These are phyloP conservation scores for Drosophila funebris DNA, from an alignment of 1,140 invertebrate species.

Conservation along the genomic window DNA sequence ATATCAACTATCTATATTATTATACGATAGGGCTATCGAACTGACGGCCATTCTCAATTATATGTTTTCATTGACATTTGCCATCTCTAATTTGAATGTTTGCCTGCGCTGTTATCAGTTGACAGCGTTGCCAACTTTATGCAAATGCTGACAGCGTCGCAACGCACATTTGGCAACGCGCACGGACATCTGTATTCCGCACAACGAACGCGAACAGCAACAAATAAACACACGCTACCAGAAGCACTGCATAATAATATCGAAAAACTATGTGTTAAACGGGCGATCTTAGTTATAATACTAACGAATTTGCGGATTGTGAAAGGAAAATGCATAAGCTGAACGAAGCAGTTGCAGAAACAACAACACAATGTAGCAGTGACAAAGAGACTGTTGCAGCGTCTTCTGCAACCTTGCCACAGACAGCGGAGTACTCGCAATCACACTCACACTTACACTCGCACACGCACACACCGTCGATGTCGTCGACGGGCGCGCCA, in stretches of 20 bases:
- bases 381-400: slow-evolving; percentile 22
- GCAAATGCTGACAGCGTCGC: slow-evolving; percentile 1
- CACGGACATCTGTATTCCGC: slow-evolving; percentile 35
- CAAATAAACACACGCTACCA: slow-evolving; percentile 35
- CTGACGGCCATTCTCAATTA: background rate
- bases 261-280: slow-evolving; percentile 24
- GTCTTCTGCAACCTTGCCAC: slow-evolving; percentile 13
- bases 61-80: background rate
- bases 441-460: background rate
- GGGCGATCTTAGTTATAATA: slow-evolving; percentile 1
- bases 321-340: slow-evolving; percentile 14
- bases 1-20: background rate
- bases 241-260: slow-evolving; percentile 16
- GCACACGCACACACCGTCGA: background rate
- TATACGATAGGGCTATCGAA: too few relatives aligned
- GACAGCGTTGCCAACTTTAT: slow-evolving; percentile 30
- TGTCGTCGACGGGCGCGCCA: slow-evolving; percentile 9
- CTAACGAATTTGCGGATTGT: slow-evolving; percentile 4
- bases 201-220: slow-evolving; percentile 35
- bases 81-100: slow-evolving; percentile 24
- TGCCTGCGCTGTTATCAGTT: slow-evolving; percentile 35
- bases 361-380: slow-evolving; percentile 24
- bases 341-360: background rate
- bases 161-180: slow-evolving; percentile 32
- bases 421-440: background rate